Percentiles rank a stretch among this genome's conserved stretches.
These are phyloP conservation scores for Agapostemon virescens DNA, from an alignment of 2,888 invertebrate genomes.

Conservation along the genomic window DNA sequence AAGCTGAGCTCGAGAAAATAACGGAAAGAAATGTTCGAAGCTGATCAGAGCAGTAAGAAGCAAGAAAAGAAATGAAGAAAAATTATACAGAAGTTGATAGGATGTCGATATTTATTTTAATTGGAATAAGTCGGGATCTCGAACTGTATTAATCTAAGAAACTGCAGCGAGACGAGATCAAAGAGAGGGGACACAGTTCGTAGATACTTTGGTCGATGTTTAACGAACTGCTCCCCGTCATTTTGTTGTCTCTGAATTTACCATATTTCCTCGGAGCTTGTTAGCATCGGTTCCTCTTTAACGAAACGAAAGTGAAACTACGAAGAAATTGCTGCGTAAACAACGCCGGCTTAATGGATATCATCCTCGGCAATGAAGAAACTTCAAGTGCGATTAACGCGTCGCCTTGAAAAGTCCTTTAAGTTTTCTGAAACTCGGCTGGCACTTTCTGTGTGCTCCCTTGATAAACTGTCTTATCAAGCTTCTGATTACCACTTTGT, in stretches of 20 bases:
- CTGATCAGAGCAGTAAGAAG: too few species aligned
- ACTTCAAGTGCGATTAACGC: slow-evolving; percentile 51
- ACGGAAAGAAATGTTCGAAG: too few species aligned
- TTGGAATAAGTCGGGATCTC: background rate
- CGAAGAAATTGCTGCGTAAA: slow-evolving; percentile 47
- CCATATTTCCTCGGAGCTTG: slow-evolving; percentile 5
- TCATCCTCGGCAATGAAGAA: slow-evolving; percentile 36
- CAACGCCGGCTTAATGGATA: slow-evolving; percentile 57
- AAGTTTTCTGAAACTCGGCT: slow-evolving; percentile 18
- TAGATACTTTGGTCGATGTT: background rate
- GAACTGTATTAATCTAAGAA: background rate
- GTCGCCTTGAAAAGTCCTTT: slow-evolving; percentile 33
- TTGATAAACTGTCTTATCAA: background rate
- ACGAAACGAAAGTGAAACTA: slow-evolving; percentile 22
- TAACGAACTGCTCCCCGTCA: background rate
- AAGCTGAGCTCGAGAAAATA: too few species aligned
- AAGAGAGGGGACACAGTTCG: too few species aligned
- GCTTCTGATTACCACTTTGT: background rate
- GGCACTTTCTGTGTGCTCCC: slow-evolving; percentile 1
- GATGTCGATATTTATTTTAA: background rate
- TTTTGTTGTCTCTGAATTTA: background rate
- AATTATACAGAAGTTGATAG: background rate
- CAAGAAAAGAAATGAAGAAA: too few species aligned
- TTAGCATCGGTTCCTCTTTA: slow-evolving; percentile 22
- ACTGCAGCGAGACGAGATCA: background rate